Conservation (phyloP, 2,888 invertebrate species). For the Oxystoma pomonae region DNA sequence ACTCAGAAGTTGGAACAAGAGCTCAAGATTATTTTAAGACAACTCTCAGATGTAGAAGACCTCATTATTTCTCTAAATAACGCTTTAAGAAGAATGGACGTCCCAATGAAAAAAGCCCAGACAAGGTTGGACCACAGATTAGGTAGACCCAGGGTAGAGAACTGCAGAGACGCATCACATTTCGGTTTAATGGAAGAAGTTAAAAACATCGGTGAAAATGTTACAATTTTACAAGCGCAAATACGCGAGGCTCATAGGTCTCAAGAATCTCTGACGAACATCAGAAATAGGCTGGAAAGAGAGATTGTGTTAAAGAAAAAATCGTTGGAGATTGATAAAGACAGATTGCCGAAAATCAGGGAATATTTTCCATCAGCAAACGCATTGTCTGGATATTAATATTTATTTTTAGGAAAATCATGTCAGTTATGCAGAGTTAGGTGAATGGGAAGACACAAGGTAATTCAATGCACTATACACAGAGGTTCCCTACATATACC, state of each 20-base stretch:
- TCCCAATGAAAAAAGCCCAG: slow-evolving; percentile 53
- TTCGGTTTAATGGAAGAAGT: background rate
- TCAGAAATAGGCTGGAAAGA: background rate
- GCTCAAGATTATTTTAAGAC: slow-evolving; percentile 60
- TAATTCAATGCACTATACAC: too few relatives aligned
- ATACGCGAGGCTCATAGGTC: background rate
- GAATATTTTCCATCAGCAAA: background rate
- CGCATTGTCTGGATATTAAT: slow-evolving; percentile 39
- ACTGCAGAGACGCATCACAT: slow-evolving; percentile 78
- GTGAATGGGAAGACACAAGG: too few relatives aligned
- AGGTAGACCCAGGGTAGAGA: slow-evolving; percentile 73
- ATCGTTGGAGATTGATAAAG: background rate
- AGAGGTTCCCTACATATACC: too few relatives aligned
- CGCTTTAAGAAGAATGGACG: slow-evolving; percentile 64
- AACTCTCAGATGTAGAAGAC: slow-evolving; percentile 70
- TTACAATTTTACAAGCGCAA: background rate
- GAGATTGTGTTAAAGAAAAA: slow-evolving; percentile 1
- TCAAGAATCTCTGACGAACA: background rate
- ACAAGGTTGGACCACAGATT: slow-evolving; percentile 75
- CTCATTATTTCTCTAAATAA: slow-evolving; percentile 64
- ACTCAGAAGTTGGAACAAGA: slow-evolving; percentile 66
- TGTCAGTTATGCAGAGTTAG: too few relatives aligned
- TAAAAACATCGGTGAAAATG: background rate
- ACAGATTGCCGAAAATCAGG: background rate
- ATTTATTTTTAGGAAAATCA: too few relatives aligned